A percentile compares a stretch with the other conserved stretches of the same genome.
Conservation (phyloP, 1,140 invertebrate species). For the Cataglyphis hispanica region DNA sequence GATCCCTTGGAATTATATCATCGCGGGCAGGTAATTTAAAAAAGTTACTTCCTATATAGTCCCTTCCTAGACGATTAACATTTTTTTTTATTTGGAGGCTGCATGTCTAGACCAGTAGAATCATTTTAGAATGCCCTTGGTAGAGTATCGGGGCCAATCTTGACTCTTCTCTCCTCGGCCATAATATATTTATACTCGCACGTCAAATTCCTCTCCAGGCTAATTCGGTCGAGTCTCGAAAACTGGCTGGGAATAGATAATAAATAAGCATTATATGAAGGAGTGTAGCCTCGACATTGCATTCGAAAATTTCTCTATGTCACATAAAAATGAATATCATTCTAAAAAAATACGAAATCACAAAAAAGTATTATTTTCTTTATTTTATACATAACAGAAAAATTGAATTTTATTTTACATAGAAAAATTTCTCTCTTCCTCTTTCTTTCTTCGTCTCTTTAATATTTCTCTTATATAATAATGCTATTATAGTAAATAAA, state of each 20-base stretch:
- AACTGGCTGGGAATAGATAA: slow-evolving; percentile 23
- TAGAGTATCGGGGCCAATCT: slow-evolving; percentile 37
- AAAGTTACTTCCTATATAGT: slow-evolving; percentile 26
- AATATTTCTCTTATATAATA: too few relatives aligned
- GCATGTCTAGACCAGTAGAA: not conserved
- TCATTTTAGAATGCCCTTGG: slow-evolving; percentile 59
- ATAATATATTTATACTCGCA: slow-evolving; percentile 32
- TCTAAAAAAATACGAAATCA: not conserved
- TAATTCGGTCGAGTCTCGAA: not conserved
- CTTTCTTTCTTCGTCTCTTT: too few relatives aligned
- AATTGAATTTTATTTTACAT: not conserved
- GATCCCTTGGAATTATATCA: slow-evolving; percentile 66
- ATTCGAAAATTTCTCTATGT: not conserved
- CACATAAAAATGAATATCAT: not conserved
- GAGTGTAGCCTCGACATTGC: not conserved
- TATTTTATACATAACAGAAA: not conserved
- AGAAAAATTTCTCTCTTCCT: too few relatives aligned
- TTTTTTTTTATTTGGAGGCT: slow-evolving; percentile 41
- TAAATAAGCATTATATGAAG: slow-evolving; percentile 29
- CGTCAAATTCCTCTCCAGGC: slow-evolving; percentile 21
- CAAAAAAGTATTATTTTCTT: not conserved
- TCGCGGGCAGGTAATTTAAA: slow-evolving; percentile 57
- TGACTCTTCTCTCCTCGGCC: slow-evolving; percentile 9
- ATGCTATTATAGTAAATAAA: not conserved
- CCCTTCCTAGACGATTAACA: slow-evolving; percentile 10